Base-by-base conservation (phyloP, 2,797 vertebrate species). In the Poeciliopsis presidionis region DNA sequence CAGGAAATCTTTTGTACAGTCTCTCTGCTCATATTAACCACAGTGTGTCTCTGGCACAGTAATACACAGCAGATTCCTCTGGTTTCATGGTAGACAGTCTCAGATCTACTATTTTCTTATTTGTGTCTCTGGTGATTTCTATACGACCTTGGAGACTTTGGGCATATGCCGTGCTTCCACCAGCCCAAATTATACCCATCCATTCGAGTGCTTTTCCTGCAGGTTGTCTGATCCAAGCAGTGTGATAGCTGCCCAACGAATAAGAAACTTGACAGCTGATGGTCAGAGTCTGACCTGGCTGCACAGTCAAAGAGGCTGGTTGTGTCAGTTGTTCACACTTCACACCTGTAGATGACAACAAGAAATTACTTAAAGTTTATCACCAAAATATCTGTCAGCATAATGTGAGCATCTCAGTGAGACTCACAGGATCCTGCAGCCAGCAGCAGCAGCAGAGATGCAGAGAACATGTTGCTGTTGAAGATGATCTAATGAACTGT, bases 391-490 rank as follows among this genome's bases (percentile, higher is more conserved):
- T n/a, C 22, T 51, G 7, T 46, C 43, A 51, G 53, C 36, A 71
- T 61, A 30, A 39, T 73, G 22, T 74, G 55, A 30, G 20, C 55
- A 51, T 69, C 33, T 83, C 57, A 57, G 49, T 41, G 18, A 76
- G 20, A 69, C 85, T 84, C 69, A 90, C 85, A 78, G 43, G 41
- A 84, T 81, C 73, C 86, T 87, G 83, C 87, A 55, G 81, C 79
- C 84, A 91, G 36, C 81, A 43, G 41, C 9, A 89, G 83, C 73
- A 90, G 65, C 72, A 90, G 70, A 90, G 85, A 73, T 63, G 55
- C 74, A 83, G 75, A 73, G 8, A 86, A 81, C 88, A 89, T 88
- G 76, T 20, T 77, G 46, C 4, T 47, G 70, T n/a, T 33, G 14
- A 30, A 33, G 57, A 61, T 33, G 51, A 55, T 73, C 49, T 41